Conservation (phyloP, 2,113 vertebrate species). For the Cynocephalus volans region DNA sequence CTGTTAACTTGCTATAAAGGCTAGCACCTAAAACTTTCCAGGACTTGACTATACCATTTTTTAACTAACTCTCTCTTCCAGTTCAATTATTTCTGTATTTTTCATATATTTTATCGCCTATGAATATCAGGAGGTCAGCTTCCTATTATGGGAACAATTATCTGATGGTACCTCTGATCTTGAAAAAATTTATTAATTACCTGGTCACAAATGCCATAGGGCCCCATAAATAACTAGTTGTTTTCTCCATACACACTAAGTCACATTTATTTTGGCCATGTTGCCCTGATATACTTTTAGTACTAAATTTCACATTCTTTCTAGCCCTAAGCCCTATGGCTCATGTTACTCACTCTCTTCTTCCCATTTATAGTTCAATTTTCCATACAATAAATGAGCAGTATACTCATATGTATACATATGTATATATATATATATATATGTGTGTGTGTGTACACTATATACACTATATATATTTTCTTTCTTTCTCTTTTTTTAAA, state of each 20-base stretch:
- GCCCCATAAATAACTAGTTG: fast-evolving
- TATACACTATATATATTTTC: too few relatives aligned
- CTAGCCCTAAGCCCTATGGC: background rate
- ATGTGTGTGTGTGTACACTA: too few relatives aligned
- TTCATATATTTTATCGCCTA: background rate
- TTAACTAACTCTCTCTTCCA: background rate
- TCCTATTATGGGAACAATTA: background rate
- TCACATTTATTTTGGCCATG: background rate
- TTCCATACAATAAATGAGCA: background rate
- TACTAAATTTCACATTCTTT: background rate
- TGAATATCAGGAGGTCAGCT: background rate
- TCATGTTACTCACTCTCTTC: background rate
- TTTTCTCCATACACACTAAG: background rate
- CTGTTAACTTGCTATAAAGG: background rate
- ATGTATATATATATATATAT: background rate
- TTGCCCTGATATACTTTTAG: background rate
- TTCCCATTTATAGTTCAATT: background rate
- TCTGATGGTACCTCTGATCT: background rate
- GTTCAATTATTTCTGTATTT: background rate
- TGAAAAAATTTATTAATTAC: background rate
- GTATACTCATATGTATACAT: background rate
- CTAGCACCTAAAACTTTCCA: background rate
- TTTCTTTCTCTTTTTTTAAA: too few relatives aligned
- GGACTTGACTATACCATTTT: background rate
- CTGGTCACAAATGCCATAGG: background rate